phyloP scores from a whole-genome alignment of 2,797 vertebrate genomes.

The Hemitrygon akajei region DNA sequence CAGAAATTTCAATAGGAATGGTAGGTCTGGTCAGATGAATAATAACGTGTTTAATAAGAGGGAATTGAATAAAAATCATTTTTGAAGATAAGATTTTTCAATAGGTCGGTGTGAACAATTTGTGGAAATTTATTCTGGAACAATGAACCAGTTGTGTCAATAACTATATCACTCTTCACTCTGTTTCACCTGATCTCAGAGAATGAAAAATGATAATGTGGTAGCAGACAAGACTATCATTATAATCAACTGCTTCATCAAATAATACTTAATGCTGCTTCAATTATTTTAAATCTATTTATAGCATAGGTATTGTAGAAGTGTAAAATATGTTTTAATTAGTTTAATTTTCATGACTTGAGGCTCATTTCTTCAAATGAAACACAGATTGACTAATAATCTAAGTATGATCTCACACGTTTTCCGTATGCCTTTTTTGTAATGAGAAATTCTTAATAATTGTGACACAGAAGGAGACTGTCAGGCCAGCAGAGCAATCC shows the following conservation, averaged over 20 bases:
- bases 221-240: background rate
- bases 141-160: background rate
- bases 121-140: slow-evolving; percentile 33
- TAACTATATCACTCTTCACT: background rate
- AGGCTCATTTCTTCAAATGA: background rate
- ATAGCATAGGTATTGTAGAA: background rate
- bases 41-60: background rate
- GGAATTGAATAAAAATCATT: background rate
- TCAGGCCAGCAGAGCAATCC: no score
- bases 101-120: background rate
- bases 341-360: background rate
- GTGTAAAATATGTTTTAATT: slow-evolving; percentile 16
- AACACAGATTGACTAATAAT: background rate
- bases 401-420: background rate
- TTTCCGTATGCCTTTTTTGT: background rate
- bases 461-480: no score
- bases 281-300: slow-evolving; percentile 16
- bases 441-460: background rate
- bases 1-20: slow-evolving; percentile 8
- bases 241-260: slow-evolving; percentile 18
- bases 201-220: background rate
- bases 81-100: slow-evolving; percentile 22
- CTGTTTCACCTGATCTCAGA: background rate
- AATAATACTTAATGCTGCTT: background rate
- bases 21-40: background rate